A percentile compares a stretch with the other conserved stretches of the same genome.
These are phyloP conservation scores for Drosophila ochracea DNA, from an alignment of 2,888 invertebrate species.

Conservation along the genomic window DNA sequence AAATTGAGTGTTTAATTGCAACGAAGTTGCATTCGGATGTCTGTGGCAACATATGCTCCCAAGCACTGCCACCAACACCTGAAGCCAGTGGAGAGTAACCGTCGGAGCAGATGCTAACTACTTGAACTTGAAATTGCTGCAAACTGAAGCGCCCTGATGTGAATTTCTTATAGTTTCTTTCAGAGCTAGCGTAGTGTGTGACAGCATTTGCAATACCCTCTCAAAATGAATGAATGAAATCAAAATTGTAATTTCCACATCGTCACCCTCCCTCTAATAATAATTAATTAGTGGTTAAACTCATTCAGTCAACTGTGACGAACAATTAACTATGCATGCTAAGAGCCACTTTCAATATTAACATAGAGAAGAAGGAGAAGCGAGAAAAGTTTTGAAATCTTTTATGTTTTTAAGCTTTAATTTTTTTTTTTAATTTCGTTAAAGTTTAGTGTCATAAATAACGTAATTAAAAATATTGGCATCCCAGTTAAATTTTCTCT, in stretches of 20 bases:
- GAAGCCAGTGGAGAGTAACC: slow-evolving; percentile 6
- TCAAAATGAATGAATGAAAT: no score
- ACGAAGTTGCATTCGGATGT: slow-evolving; percentile 61
- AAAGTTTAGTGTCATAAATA: background rate
- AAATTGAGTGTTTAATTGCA: slow-evolving; percentile 79
- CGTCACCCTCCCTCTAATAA: background rate
- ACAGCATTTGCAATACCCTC: background rate
- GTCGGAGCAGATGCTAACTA: slow-evolving; percentile 25
- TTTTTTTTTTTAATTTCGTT: no score
- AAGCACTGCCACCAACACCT: slow-evolving; percentile 7
- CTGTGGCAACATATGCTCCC: slow-evolving; percentile 63
- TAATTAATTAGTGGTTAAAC: background rate
- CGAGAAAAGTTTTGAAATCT: background rate
- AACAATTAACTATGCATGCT: background rate
- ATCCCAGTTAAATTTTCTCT: background rate
- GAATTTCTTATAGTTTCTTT: background rate
- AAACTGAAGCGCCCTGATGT: slow-evolving; percentile 2
- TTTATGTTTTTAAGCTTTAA: background rate
- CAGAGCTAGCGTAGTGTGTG: background rate
- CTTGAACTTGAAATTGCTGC: slow-evolving; percentile 34
- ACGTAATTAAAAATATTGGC: background rate
- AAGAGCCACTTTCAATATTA: background rate
- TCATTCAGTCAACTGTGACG: background rate
- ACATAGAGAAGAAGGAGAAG: background rate
- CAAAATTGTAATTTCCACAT: background rate